Evolutionary conservation across 2,797 vertebrate genomes (phyloP), one percentile per base, ranked within the genome.

Genomic region (Lutjanus argentimaculatus): DNA sequence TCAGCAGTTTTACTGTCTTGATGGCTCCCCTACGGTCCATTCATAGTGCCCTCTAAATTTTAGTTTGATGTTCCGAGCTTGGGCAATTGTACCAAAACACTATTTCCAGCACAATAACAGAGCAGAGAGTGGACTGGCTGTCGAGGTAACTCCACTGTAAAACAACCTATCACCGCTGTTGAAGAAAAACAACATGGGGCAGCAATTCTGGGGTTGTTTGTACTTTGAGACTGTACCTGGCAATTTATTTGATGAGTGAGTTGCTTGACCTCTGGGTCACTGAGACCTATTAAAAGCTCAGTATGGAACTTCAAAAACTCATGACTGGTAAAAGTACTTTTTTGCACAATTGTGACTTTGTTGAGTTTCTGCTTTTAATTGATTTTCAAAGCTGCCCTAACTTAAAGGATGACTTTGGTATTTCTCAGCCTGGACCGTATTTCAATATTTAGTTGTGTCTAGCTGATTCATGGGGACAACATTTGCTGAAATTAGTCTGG

Each of bases 221-320:
- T 56, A 56, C 75, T 68, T 17, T 43, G 75, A 82, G 55, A 77
- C 69, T 56, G 53, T 53, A 88, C 70, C 70, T 71, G 52, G 74
- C 80, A 88, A 83, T 88, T 90, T 90, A 79, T 87, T 76, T 90
- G 90, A 88, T 82, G 77, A 87, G 82, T 73, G 84, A 85, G 79
- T 77, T 48, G 22, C 66, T 80, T 81, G 88, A 93, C 84, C 85
- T 84, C 13, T 15, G 77, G 81, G 73, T 86, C 73, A 62, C 46
- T 46, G 70, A 72, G 76, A 87, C 63, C 73, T 73, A 76, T 90
- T 75, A 82, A 85, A 73, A 75, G 36, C 83, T 72, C 36, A 9
- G 61, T 8, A 7, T 14, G 3, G 66, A 88, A 83, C 52, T 79
- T 68, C 6, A 49, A 53, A 75, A 81, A 70, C 45, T 56, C 36